A percentile compares a stretch with the other conserved stretches of the same genome.
Evolutionary conservation across 2,113 vertebrate species (phyloP).

Genomic region (Ginglymostoma cirratum): DNA sequence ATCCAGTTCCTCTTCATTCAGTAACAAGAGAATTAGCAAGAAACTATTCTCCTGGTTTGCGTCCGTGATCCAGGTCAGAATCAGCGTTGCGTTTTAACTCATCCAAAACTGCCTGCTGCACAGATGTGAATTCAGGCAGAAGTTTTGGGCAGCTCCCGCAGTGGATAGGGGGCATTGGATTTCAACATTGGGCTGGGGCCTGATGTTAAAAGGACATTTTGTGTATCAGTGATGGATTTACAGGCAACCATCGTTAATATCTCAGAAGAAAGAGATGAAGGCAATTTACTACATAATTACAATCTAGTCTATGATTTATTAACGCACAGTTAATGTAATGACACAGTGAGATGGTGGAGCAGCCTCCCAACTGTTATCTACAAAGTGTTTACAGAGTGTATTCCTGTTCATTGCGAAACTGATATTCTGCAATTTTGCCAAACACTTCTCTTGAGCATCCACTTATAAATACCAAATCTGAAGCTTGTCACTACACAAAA

Average conservation of each 20-base stretch:
- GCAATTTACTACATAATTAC: not conserved
- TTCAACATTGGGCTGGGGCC: not conserved
- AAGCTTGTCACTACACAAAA: not conserved
- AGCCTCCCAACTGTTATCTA: not conserved
- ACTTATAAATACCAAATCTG: not conserved
- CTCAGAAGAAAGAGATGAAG: not conserved
- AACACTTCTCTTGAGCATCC: slow-evolving; percentile 27
- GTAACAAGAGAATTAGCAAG: not conserved
- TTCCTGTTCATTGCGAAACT: slow-evolving; percentile 18
- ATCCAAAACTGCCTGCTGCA: too few relatives aligned
- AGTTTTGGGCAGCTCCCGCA: too few relatives aligned
- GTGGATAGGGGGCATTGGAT: not conserved
- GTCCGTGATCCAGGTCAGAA: not conserved
- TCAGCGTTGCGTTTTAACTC: too few relatives aligned
- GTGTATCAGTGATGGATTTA: too few relatives aligned
- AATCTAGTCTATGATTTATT: not conserved
- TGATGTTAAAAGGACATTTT: not conserved
- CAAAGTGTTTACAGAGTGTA: slow-evolving; percentile 17
- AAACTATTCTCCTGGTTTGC: not conserved
- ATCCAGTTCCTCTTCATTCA: not conserved
- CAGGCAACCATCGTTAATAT: not conserved
- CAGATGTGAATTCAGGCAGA: not conserved
- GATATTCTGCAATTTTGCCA: slow-evolving; percentile 21
- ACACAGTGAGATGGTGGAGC: not conserved
- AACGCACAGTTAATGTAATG: slow-evolving; percentile 3